phyloP scores from a whole-genome alignment of 2,797 vertebrate species.

The Enoplosus armatus region DNA sequence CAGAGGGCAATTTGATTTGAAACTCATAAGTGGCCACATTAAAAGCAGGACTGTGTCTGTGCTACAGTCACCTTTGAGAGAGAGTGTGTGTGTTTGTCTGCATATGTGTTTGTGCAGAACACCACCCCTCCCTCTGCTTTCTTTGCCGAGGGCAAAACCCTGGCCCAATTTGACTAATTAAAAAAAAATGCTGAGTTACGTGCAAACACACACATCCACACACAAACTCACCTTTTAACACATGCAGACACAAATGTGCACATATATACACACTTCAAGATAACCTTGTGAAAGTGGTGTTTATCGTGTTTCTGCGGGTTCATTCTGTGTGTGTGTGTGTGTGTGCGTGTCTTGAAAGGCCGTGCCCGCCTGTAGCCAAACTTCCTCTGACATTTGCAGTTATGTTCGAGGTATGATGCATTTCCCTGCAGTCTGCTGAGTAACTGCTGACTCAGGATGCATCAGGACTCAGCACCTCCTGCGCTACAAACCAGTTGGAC shows the following conservation, averaged over 20 bases:
- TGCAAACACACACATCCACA: constrained; percentile 19
- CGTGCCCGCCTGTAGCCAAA: constrained; percentile 23
- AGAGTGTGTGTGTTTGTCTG: constrained; percentile 12
- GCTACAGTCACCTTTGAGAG: constrained; percentile 40
- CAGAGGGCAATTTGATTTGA: constrained; percentile 54
- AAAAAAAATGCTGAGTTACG: constrained; percentile 66
- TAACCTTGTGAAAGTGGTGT: constrained; percentile 9
- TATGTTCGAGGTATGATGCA: constrained; percentile 64
- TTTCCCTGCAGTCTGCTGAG: constrained; percentile 53
- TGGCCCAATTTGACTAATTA: constrained; percentile 74
- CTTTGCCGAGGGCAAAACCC: constrained; percentile 48
- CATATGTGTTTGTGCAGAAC: constrained; percentile 27
- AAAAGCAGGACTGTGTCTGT: constrained; percentile 36
- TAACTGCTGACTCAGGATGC: constrained; percentile 57
- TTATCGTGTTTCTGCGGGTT: neutral
- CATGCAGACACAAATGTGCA: neutral
- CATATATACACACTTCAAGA: neutral
- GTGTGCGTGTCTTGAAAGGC: constrained; percentile 18
- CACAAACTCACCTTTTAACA: constrained; percentile 9
- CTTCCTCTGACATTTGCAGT: constrained; percentile 64
- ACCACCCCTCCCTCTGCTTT: constrained; percentile 13
- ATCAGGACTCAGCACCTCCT: constrained; percentile 3
- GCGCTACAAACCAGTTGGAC: constrained; percentile 29
- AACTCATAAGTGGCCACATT: constrained; percentile 48
- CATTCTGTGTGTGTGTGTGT: neutral